Evolutionary conservation across 2,113 vertebrate genomes (phyloP).

Genomic region (Ursus arctos): DNA sequence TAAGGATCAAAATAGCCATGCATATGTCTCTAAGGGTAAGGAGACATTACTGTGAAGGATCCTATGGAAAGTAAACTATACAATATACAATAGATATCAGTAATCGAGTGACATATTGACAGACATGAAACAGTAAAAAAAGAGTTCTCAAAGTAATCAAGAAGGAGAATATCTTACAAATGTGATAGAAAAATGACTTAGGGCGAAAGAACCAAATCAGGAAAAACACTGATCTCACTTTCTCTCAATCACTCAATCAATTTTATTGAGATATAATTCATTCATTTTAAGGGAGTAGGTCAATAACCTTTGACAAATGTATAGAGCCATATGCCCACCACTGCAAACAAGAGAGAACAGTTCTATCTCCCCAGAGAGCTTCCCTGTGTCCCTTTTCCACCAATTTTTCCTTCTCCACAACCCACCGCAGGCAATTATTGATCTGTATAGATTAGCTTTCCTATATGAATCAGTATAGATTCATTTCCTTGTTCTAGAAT

Average conservation of each 20-base stretch:
- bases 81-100: neutral
- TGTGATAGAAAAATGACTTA: conserved; percentile 13
- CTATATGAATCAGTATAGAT: neutral
- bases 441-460: conserved; percentile 20
- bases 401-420: neutral
- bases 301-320: conserved; percentile 7
- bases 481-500: conserved; percentile 11
- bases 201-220: neutral
- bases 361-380: neutral
- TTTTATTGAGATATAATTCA: conserved; percentile 47
- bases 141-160: neutral
- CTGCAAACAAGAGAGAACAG: neutral
- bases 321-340: neutral
- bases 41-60: neutral
- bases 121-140: neutral
- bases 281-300: conserved; percentile 16
- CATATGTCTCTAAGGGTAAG: neutral
- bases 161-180: neutral
- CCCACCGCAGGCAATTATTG: neutral
- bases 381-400: neutral
- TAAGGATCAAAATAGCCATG: neutral
- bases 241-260: conserved; percentile 11
- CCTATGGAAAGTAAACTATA: neutral
- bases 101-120: neutral
- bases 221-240: neutral